A percentile compares a stretch with the other conserved stretches of the same genome.
These are phyloP conservation scores for Glareola pratincola DNA, from an alignment of 2,113 vertebrate genomes.

Conservation along the genomic window DNA sequence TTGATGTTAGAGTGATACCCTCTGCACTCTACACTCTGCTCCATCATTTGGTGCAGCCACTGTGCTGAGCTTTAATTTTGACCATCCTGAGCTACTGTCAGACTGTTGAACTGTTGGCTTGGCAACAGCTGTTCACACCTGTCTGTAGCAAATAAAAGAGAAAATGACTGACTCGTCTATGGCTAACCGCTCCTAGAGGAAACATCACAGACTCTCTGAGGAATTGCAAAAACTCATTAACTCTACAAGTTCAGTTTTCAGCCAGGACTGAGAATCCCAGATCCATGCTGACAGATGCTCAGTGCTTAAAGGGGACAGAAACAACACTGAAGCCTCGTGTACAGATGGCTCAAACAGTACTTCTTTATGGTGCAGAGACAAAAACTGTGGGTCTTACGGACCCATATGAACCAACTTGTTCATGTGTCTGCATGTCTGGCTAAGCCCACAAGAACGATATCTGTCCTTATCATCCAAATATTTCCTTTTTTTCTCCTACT, in stretches of 20 bases:
- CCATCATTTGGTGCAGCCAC: not conserved
- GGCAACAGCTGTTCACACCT: not conserved
- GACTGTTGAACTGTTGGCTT: not conserved
- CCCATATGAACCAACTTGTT: not conserved
- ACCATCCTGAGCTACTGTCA: not conserved
- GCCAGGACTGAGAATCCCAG: not conserved
- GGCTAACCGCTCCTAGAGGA: not conserved
- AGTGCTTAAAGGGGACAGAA: not conserved
- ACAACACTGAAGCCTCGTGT: rapidly evolving
- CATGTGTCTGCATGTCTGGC: not conserved
- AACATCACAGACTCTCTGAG: not conserved
- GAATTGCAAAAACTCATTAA: not conserved
- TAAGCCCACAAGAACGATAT: not conserved
- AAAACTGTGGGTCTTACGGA: not conserved
- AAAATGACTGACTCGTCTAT: not conserved
- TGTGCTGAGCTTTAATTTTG: not conserved
- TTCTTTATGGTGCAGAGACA: not conserved
- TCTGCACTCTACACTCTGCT: not conserved
- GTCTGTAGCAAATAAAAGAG: not conserved
- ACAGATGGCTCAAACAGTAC: not conserved
- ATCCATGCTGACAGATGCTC: not conserved
- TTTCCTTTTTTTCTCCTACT: not conserved
- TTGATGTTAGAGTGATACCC: not conserved
- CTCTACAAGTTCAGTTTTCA: not conserved
- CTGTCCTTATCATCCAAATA: not conserved